Percentiles rank a stretch among this genome's conserved stretches.
Conservation (phyloP, 2,113 vertebrate species). For the Pteruthius melanotis region DNA sequence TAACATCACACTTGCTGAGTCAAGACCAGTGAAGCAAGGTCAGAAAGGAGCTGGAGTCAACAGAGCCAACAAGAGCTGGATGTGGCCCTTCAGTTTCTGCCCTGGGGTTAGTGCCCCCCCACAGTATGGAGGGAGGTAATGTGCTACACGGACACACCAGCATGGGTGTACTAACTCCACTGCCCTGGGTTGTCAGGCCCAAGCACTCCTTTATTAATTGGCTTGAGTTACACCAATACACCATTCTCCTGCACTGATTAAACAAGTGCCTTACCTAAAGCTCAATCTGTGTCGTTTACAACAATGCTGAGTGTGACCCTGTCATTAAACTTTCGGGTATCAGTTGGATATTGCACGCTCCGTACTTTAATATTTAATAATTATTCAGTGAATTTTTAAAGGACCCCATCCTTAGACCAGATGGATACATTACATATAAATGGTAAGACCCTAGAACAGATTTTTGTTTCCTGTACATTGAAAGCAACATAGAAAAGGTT, state of each 20-base stretch:
- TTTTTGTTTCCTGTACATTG: neutral
- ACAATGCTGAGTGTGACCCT: neutral
- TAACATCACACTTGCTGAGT: neutral
- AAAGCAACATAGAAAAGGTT: neutral
- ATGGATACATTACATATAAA: neutral
- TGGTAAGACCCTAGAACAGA: neutral
- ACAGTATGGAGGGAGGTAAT: neutral
- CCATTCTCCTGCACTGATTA: neutral
- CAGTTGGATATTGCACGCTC: neutral
- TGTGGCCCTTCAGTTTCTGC: neutral
- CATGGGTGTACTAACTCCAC: neutral
- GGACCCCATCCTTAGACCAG: neutral
- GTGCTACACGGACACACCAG: rapidly evolving
- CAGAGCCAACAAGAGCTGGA: neutral
- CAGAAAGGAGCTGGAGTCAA: neutral
- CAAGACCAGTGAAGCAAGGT: neutral
- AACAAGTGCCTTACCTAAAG: neutral
- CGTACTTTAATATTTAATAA: neutral
- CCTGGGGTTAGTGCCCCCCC: rapidly evolving
- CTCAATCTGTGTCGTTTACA: neutral
- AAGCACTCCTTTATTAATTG: neutral
- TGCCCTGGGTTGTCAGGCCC: neutral
- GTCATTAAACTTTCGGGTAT: neutral
- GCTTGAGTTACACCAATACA: neutral
- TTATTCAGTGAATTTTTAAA: neutral